These are phyloP conservation scores for Synanceia verrucosa DNA, from an alignment of 2,797 vertebrate species.

Conservation along the genomic window DNA sequence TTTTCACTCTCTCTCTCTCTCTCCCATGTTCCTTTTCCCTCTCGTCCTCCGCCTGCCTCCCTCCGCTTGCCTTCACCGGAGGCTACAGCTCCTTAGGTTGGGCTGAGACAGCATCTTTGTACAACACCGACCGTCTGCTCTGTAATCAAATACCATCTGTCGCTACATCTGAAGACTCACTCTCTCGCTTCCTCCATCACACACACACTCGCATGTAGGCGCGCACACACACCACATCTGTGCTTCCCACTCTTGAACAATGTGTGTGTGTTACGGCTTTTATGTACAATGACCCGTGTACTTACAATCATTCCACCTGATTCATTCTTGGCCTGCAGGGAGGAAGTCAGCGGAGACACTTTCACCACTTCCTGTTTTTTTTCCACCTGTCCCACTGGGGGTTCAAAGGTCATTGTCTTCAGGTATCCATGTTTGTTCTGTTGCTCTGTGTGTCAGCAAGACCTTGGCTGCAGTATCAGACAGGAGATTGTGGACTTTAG, in stretches of 20 bases:
- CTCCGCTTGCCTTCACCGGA: constrained; percentile 76
- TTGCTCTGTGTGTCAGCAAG: constrained; percentile 71
- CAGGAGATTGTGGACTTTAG: constrained; percentile 77
- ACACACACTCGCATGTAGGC: constrained; percentile 71
- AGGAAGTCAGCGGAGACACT: constrained; percentile 73
- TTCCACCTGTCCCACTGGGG: constrained; percentile 35
- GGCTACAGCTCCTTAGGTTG: constrained; percentile 95
- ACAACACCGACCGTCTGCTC: constrained; percentile 99
- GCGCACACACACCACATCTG: constrained; percentile 82
- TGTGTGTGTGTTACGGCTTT: constrained; percentile 43
- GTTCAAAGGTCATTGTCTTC: constrained; percentile 82
- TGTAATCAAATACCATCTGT: constrained; percentile 99
- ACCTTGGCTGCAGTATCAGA: constrained; percentile 79
- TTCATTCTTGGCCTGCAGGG: constrained; percentile 80
- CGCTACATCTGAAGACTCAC: constrained; percentile 98
- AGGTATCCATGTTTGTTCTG: constrained; percentile 82
- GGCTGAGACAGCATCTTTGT: constrained; percentile 99
- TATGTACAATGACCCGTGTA: constrained; percentile 82
- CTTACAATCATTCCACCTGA: constrained; percentile 87
- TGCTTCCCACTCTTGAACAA: constrained; percentile 80
- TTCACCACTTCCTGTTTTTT: constrained; percentile 77
- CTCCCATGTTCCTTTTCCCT: constrained; percentile 66
- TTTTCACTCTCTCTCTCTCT: constrained; percentile 20
- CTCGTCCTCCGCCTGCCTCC: constrained; percentile 67
- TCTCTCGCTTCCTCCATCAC: constrained; percentile 63